Evolutionary conservation across 2,888 invertebrate species (phyloP).

Genomic region (Drosophila ustulata): DNA sequence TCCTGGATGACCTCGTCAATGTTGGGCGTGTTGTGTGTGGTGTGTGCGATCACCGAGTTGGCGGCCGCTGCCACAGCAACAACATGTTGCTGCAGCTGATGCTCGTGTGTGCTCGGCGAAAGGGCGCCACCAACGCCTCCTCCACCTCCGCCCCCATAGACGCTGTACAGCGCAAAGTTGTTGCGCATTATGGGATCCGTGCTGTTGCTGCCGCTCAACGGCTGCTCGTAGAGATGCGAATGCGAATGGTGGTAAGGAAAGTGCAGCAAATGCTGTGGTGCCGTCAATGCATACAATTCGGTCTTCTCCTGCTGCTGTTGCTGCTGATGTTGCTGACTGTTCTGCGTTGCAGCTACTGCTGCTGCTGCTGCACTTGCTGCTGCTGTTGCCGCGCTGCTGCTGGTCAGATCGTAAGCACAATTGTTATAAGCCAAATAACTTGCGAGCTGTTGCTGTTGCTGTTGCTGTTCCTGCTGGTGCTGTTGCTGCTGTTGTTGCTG

Average conservation of each 20-base stretch:
- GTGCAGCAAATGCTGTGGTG: constrained; percentile 68
- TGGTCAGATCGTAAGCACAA: constrained; percentile 62
- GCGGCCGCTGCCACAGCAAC: constrained; percentile 62
- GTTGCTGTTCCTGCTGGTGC: constrained; percentile 64
- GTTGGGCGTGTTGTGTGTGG: constrained; percentile 63
- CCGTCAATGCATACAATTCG: constrained; percentile 63
- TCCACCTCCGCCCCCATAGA: constrained; percentile 60
- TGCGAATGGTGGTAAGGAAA: constrained; percentile 58
- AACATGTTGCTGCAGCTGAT: constrained; percentile 68
- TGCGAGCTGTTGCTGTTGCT: constrained; percentile 58
- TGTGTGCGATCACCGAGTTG: constrained; percentile 59
- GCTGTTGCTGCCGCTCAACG: constrained; percentile 52
- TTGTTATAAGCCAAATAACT: constrained; percentile 64
- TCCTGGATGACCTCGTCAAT: constrained; percentile 85
- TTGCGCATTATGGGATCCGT: constrained; percentile 82
- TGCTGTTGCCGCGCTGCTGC: constrained; percentile 54
- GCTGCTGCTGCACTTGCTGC: constrained; percentile 48
- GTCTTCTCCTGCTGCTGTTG: constrained; percentile 56
- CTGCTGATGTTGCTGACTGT: constrained; percentile 39
- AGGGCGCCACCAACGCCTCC: constrained; percentile 16
- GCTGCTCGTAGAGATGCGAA: constrained; percentile 66
- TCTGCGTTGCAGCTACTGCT: constrained; percentile 41
- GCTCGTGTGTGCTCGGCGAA: constrained; percentile 41
- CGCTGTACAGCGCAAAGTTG: constrained; percentile 78
- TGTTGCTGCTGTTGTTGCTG: constrained; percentile 69